Conservation (phyloP, 1,140 invertebrate genomes). For the Hesperophylax magnus region DNA sequence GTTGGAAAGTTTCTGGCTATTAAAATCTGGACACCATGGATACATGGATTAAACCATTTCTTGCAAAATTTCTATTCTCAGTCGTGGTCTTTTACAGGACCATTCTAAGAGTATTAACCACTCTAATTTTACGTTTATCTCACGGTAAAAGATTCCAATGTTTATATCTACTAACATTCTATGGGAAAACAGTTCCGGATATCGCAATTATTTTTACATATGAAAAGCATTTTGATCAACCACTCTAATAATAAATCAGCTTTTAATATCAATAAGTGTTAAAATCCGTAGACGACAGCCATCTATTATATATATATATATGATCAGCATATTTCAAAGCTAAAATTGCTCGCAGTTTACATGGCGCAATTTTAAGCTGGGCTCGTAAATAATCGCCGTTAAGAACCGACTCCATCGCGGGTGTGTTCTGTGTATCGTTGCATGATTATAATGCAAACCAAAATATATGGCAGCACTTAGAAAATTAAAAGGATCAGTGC, state of each 20-base stretch:
- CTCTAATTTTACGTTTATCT: too few species aligned
- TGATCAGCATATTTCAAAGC: slow-evolving; percentile 31
- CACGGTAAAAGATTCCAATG: too few species aligned
- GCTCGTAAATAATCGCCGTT: slow-evolving; percentile 20
- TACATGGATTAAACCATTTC: too few species aligned
- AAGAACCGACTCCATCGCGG: not conserved
- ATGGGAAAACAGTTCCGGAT: too few species aligned
- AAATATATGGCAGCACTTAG: slow-evolving; percentile 52
- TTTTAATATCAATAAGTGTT: slow-evolving; percentile 31
- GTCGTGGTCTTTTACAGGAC: too few species aligned
- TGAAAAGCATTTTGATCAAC: too few species aligned
- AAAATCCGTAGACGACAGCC: slow-evolving; percentile 5
- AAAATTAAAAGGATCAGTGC: slow-evolving; percentile 49
- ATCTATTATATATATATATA: not conserved
- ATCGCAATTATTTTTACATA: too few species aligned
- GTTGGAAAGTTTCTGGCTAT: too few species aligned
- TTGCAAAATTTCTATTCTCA: too few species aligned
- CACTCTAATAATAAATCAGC: not conserved
- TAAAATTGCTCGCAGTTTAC: slow-evolving; percentile 17
- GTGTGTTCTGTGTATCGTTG: slow-evolving; percentile 31
- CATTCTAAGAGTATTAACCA: too few species aligned
- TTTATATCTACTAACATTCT: too few species aligned
- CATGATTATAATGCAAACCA: slow-evolving; percentile 40
- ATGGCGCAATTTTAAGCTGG: slow-evolving; percentile 17
- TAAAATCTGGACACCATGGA: too few species aligned